Evolutionary conservation across 2,113 vertebrate species (phyloP).

Genomic region (Bufo bufo): DNA sequence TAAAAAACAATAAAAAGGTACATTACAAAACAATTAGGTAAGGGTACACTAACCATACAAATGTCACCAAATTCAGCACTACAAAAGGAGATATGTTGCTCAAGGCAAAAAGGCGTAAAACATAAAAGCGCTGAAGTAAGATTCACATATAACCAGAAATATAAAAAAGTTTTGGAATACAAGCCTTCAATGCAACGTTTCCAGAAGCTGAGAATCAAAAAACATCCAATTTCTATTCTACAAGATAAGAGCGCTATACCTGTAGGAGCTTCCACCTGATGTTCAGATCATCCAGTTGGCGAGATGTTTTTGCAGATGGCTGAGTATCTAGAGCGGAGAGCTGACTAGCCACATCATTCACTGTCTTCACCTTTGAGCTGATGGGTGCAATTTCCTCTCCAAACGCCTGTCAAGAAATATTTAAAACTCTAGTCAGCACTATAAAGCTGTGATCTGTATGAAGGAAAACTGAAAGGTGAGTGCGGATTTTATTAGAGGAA

Average conservation of each 20-base stretch:
- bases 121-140: too few relatives aligned
- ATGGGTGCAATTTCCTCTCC: conserved; percentile 89
- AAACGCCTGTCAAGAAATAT: conserved; percentile 76
- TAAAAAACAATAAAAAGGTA: too few relatives aligned
- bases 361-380: conserved; percentile 83
- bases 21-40: too few relatives aligned
- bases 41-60: too few relatives aligned
- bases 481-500: neutral
- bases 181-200: neutral
- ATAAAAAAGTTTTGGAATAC: neutral
- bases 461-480: neutral
- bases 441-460: neutral
- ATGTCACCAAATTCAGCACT: too few relatives aligned
- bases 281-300: conserved; percentile 93
- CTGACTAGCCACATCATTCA: conserved; percentile 91
- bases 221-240: neutral
- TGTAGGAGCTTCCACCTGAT: conserved; percentile 93
- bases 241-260: conserved; percentile 70
- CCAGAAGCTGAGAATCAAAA: neutral
- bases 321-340: conserved; percentile 90
- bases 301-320: conserved; percentile 87
- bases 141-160: neutral
- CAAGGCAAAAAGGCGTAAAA: too few relatives aligned
- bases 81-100: too few relatives aligned
- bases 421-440: neutral